Conservation (phyloP, 2,888 invertebrate species). For the Mayetiola destructor region DNA sequence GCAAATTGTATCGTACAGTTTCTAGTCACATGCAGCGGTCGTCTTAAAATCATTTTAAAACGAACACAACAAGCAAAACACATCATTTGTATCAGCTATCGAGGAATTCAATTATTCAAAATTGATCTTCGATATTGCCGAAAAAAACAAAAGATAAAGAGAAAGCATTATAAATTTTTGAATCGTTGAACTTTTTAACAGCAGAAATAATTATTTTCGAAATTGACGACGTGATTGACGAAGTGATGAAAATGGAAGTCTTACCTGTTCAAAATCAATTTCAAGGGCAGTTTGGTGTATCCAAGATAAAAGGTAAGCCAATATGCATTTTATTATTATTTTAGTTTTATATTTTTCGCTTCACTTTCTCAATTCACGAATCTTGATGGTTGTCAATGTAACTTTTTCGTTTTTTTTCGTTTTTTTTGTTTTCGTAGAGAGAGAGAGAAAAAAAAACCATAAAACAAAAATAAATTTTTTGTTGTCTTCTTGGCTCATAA, state of each 20-base stretch:
- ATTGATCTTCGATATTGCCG: not conserved
- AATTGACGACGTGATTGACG: constrained; percentile 29
- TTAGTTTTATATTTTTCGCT: not conserved
- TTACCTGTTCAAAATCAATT: constrained; percentile 61
- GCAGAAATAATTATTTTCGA: constrained; percentile 19
- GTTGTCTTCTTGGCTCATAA: too few species aligned
- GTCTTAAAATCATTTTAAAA: too few species aligned
- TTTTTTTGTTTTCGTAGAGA: not conserved
- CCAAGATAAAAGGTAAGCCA: constrained; percentile 54
- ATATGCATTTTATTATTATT: constrained; percentile 11
- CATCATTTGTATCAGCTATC: too few species aligned
- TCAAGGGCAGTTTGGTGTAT: constrained; percentile 54
- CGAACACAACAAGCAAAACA: too few species aligned
- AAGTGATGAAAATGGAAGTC: constrained; percentile 55
- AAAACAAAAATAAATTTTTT: too few species aligned
- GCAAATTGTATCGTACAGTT: too few species aligned
- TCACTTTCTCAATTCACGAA: not conserved
- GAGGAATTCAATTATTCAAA: too few species aligned
- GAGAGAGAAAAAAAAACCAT: not conserved
- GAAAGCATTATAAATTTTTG: too few species aligned
- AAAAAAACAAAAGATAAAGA: not conserved
- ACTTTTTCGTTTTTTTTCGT: not conserved
- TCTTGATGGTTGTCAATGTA: not conserved
- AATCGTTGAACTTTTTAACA: not conserved
- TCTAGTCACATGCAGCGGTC: too few species aligned